These are phyloP conservation scores for Parotocinclus haroldoi DNA, from an alignment of 2,797 vertebrate species.

Conservation along the genomic window DNA sequence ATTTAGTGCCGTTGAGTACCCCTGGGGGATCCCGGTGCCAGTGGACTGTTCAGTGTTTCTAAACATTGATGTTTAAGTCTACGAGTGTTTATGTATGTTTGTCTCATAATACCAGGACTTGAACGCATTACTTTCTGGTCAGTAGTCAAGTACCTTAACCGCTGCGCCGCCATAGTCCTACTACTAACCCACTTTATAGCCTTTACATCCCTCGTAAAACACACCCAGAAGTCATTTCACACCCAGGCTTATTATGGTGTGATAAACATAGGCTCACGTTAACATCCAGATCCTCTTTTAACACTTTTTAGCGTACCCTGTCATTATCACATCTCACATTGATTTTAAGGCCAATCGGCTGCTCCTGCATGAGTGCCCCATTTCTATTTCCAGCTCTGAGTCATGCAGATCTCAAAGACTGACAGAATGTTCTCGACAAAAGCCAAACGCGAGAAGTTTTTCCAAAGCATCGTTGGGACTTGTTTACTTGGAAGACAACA, in stretches of 20 bases:
- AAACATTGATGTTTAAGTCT: too few species aligned
- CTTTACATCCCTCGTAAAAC: constrained; percentile 33
- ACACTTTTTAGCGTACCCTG: constrained; percentile 19
- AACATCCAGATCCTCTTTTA: constrained; percentile 22
- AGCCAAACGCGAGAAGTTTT: constrained; percentile 9
- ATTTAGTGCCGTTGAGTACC: too few species aligned
- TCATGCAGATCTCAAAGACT: constrained; percentile 27
- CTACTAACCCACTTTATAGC: too few species aligned
- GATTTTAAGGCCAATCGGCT: background rate
- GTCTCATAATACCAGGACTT: too few species aligned
- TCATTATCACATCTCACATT: constrained; percentile 21
- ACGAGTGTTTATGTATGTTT: too few species aligned
- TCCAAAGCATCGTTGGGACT: constrained; percentile 18
- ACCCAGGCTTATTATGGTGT: constrained; percentile 16
- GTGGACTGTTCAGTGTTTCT: too few species aligned
- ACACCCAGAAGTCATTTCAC: constrained; percentile 14
- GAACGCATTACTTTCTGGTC: too few species aligned
- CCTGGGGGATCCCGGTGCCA: too few species aligned
- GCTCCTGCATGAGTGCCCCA: background rate
- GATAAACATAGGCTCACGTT: constrained; percentile 30
- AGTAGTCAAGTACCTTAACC: too few species aligned
- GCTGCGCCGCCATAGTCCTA: too few species aligned
- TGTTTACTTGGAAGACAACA: constrained; percentile 35
- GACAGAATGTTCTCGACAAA: constrained; percentile 10
- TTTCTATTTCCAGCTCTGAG: constrained; percentile 39